A percentile compares a stretch with the other conserved stretches of the same genome.
Conservation (phyloP, 1,140 invertebrate species). For the Pseudomyrmex concolor region DNA sequence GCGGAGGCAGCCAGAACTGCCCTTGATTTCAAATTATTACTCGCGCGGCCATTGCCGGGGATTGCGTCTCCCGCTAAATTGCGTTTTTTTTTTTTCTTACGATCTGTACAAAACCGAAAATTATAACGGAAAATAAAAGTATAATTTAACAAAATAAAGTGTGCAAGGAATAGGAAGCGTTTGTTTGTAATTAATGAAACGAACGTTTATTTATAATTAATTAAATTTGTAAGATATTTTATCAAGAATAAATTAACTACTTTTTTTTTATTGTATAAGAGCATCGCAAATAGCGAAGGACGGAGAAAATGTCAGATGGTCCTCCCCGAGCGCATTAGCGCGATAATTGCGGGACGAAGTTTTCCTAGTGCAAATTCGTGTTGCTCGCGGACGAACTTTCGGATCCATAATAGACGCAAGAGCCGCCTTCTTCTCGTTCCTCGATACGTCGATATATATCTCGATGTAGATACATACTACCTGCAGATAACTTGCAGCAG, state of each 20-base stretch:
- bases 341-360: constrained; percentile 58
- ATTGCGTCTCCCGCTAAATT: constrained; percentile 42
- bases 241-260: no score
- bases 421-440: constrained; percentile 16
- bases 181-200: no score
- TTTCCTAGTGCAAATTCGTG: constrained; percentile 64
- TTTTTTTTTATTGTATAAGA: not conserved
- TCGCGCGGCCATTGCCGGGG: constrained; percentile 25
- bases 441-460: constrained; percentile 52
- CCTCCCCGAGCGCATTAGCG: not conserved
- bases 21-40: constrained; percentile 58
- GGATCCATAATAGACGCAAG: constrained; percentile 50
- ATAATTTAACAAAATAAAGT: no score
- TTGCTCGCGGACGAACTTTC: constrained; percentile 57
- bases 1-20: constrained; percentile 38
- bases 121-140: no score
- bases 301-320: constrained; percentile 22
- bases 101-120: not conserved
- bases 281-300: no score
- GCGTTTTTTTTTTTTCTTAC: not conserved
- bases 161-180: no score
- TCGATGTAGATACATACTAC: constrained; percentile 51
- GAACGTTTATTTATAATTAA: no score
- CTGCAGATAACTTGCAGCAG: constrained; percentile 67
- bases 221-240: no score